A percentile compares a stretch with the other conserved stretches of the same genome.
Evolutionary conservation across 2,113 vertebrate species (phyloP).

Genomic region (Eolophus roseicapilla): DNA sequence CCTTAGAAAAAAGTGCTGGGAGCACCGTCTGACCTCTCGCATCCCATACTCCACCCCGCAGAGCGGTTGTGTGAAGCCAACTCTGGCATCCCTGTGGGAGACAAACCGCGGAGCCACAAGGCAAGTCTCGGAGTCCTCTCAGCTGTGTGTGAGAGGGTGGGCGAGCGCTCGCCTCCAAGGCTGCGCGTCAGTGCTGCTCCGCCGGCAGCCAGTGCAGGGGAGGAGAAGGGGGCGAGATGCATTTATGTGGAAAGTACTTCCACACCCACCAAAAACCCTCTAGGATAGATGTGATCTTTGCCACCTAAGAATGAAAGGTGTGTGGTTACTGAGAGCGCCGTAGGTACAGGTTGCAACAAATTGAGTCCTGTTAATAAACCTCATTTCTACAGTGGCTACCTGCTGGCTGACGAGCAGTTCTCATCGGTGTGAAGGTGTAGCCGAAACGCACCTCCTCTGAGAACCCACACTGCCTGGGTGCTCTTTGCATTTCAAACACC

Average conservation of each 20-base stretch:
- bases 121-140: not conserved
- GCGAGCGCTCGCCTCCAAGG: not conserved
- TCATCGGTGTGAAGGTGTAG: not conserved
- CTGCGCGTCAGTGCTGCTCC: not conserved
- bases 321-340: not conserved
- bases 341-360: not conserved
- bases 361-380: not conserved
- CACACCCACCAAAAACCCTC: not conserved
- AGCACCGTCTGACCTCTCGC: not conserved
- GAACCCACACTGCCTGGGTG: rapidly evolving
- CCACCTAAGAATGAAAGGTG: conserved; percentile 20
- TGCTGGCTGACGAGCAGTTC: not conserved
- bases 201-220: not conserved
- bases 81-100: not conserved
- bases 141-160: not conserved
- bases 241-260: not conserved
- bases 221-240: not conserved
- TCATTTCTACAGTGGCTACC: not conserved
- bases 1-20: not conserved
- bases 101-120: rapidly evolving
- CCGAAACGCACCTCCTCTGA: not conserved
- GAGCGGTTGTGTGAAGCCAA: not conserved
- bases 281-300: not conserved
- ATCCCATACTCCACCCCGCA: not conserved
- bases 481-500: not conserved